Percentiles rank a stretch among this genome's conserved stretches.
Conservation (phyloP, 2,113 vertebrate genomes). For the Corythaeola cristata region DNA sequence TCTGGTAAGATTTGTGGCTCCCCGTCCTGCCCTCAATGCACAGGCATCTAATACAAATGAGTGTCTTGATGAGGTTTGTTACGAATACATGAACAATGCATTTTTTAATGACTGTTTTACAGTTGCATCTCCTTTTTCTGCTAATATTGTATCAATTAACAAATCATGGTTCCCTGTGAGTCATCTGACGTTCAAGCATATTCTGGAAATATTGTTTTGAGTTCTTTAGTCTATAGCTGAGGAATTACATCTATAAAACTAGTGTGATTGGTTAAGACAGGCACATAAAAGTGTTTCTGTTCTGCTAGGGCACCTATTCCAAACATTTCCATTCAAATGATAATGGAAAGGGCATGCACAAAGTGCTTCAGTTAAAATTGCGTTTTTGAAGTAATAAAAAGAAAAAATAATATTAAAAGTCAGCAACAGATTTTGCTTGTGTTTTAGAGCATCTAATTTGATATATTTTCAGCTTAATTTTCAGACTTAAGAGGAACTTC, state of each 20-base stretch:
- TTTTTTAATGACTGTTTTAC: not conserved
- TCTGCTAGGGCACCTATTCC: not conserved
- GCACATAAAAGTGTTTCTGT: not conserved
- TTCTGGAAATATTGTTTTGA: not conserved
- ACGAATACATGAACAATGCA: no score
- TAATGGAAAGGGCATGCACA: not conserved
- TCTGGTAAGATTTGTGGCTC: not conserved
- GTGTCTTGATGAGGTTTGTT: not conserved
- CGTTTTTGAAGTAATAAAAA: not conserved
- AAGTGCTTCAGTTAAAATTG: not conserved
- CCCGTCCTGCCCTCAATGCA: not conserved
- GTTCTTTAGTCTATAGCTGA: not conserved
- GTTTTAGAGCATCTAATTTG: not conserved
- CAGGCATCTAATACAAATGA: not conserved
- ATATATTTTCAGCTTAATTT: not conserved
- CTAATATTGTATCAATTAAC: not conserved
- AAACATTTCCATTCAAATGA: not conserved
- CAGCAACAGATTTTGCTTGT: not conserved
- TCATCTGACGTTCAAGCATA: rapidly evolving
- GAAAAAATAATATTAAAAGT: not conserved
- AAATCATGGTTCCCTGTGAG: not conserved
- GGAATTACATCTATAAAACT: not conserved
- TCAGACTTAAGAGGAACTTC: not conserved
- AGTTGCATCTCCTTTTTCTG: not conserved
- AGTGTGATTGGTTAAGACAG: not conserved